Evolutionary conservation across 1,140 invertebrate genomes (phyloP), one percentile per base, ranked within the genome.

Genomic region (Sycophila sp.): DNA sequence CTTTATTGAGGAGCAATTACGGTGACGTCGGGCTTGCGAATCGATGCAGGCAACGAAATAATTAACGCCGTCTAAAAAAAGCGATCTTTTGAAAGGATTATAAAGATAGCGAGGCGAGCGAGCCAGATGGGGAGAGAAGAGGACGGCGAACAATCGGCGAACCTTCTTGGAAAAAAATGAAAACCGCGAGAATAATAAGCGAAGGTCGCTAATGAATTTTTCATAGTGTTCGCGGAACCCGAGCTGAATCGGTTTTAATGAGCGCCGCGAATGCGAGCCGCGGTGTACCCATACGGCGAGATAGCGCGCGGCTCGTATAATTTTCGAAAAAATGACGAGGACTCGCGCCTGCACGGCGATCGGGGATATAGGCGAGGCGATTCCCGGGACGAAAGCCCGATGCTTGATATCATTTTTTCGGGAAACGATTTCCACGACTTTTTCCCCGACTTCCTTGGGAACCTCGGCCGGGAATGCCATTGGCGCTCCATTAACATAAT

Each of bases 131-230:
- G n/a, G n/a, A n/a, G n/a, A n/a, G n/a, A n/a, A n/a, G n/a, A n/a
- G n/a, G n/a, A n/a, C n/a, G n/a, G n/a, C n/a, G n/a, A n/a, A n/a
- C n/a, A n/a, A n/a, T n/a, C n/a, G n/a, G n/a, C 53, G 19, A 67
- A 67, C 38, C 17, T 67, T 67, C 64, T 36, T 32, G 51, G 64
- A 45, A 67, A 58, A 56, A 26, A 15, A 67, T 45, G 38, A 34
- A 47, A 62, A 49, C 11, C 42, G 13, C 28, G 53, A 15, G 45
- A 32, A 17, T 60, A 60, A 60, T 62, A 30, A 69, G 45, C 47
- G 38, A 59, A 69, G 58, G 47, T 38, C 24, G 26, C 11, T 47
- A 58, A 69, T 69, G 58, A 62, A 69, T 69, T 69, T 69, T 63
- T 69, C 67, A 62, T 62, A 7, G 17, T 32, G 13, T 63, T 69